These are phyloP conservation scores for Pycnonotus jocosus DNA, from an alignment of 2,113 vertebrate genomes.

Conservation along the genomic window DNA sequence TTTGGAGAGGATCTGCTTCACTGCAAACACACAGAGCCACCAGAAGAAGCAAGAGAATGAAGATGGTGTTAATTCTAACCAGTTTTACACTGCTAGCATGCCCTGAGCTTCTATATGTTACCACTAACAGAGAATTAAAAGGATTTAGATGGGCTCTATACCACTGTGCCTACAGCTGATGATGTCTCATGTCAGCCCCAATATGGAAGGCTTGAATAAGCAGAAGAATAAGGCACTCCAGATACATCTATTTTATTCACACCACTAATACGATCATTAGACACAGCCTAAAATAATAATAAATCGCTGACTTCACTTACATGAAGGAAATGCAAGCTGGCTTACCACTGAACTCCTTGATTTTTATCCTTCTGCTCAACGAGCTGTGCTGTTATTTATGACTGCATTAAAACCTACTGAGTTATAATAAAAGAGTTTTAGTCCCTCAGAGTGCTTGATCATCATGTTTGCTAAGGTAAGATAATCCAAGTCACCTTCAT, in stretches of 20 bases:
- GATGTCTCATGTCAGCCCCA: slow-evolving; percentile 10
- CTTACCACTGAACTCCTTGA: slow-evolving; percentile 9
- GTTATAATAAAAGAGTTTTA: slow-evolving; percentile 42
- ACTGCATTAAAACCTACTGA: slow-evolving; percentile 29
- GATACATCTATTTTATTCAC: slow-evolving; percentile 30
- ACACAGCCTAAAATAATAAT: slow-evolving; percentile 39
- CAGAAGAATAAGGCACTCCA: slow-evolving; percentile 12
- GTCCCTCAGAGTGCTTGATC: slow-evolving; percentile 17
- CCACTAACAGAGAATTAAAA: slow-evolving; percentile 51
- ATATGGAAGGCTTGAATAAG: slow-evolving; percentile 35
- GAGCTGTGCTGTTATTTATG: slow-evolving; percentile 57
- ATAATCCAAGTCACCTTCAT: slow-evolving; percentile 71
- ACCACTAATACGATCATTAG: slow-evolving; percentile 29
- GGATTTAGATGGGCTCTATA: slow-evolving; percentile 6
- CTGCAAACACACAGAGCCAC: neutral
- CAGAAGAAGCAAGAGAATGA: slow-evolving; percentile 25
- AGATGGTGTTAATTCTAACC: slow-evolving; percentile 45
- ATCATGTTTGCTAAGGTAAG: slow-evolving; percentile 32
- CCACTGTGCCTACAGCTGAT: neutral
- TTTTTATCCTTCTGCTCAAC: slow-evolving; percentile 41
- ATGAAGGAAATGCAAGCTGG: slow-evolving; percentile 16
- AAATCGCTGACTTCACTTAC: slow-evolving; percentile 39
- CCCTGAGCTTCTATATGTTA: slow-evolving; percentile 31
- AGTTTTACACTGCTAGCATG: slow-evolving; percentile 19
- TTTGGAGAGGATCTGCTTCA: neutral